Evolutionary conservation across 2,888 invertebrate species (phyloP).

Genomic region (Petrolisthes cinctipes): DNA sequence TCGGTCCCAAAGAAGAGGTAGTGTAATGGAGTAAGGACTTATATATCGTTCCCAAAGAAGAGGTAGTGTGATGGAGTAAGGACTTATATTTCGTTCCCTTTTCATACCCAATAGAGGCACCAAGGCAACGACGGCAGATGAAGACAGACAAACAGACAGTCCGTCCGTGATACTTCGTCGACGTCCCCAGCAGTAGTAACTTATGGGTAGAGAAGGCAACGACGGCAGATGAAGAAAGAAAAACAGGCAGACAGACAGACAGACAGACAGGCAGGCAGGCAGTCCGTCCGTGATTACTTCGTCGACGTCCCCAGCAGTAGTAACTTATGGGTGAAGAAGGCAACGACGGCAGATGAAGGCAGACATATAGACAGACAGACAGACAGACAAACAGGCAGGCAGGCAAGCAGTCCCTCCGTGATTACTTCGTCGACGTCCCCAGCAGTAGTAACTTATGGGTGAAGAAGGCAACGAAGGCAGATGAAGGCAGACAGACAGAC

Average conservation of each 20-base stretch:
- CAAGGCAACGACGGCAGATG: background rate
- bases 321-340: background rate
- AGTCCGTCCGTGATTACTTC: background rate
- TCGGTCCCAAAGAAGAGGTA: too few species aligned
- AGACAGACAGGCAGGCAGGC: slow-evolving; percentile 1
- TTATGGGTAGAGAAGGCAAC: background rate
- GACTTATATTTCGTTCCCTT: too few species aligned
- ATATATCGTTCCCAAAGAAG: too few species aligned
- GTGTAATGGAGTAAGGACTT: too few species aligned
- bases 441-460: background rate
- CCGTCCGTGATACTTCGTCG: background rate
- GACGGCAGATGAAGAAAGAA: background rate
- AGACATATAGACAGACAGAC: slow-evolving; percentile 12
- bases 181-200: slow-evolving; percentile 7
- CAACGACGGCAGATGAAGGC: background rate
- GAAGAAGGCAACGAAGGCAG: background rate
- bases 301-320: background rate
- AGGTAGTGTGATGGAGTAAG: too few species aligned
- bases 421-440: too few species aligned
- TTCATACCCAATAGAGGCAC: background rate
- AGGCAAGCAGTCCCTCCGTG: background rate
- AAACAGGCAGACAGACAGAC: background rate
- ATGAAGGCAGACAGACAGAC: background rate
- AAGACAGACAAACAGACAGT: background rate
- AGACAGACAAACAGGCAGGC: background rate